These are phyloP conservation scores for Cardiocondyla obscurior DNA, from an alignment of 1,140 invertebrate species.

Conservation along the genomic window DNA sequence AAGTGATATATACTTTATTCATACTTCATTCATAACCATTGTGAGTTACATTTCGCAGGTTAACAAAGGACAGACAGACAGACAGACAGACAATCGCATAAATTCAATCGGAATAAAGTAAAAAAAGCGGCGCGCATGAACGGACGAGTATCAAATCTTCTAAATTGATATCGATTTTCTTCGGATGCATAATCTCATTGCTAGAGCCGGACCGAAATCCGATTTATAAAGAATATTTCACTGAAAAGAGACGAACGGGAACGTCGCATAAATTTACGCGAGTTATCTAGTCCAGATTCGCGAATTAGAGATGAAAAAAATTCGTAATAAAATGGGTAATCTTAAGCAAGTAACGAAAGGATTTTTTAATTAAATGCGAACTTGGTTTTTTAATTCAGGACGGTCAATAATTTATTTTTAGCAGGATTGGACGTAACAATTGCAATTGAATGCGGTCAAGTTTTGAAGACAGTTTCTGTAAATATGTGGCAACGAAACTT, in stretches of 20 bases:
- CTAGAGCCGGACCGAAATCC: neutral
- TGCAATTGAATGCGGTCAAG: neutral
- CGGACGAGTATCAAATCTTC: neutral
- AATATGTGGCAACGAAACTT: no score
- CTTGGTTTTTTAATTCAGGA: no score
- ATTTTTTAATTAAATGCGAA: neutral
- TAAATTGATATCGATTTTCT: conserved; percentile 33
- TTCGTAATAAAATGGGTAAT: neutral
- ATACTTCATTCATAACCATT: neutral
- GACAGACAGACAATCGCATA: neutral
- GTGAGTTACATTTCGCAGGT: neutral
- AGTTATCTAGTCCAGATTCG: neutral
- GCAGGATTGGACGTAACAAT: neutral
- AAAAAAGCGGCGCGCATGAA: conserved; percentile 6
- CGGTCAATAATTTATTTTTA: neutral
- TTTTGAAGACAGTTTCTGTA: neutral
- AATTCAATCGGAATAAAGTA: neutral
- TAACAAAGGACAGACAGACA: neutral
- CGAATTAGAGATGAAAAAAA: neutral
- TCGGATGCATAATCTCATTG: neutral
- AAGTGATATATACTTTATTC: neutral
- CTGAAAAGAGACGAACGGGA: neutral
- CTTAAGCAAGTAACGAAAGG: neutral
- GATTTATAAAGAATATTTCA: conserved; percentile 2
- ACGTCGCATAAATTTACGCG: neutral